A percentile compares a stretch with the other conserved stretches of the same genome.
phyloP scores from a whole-genome alignment of 2,797 vertebrate species.

The Parotocinclus haroldoi region DNA sequence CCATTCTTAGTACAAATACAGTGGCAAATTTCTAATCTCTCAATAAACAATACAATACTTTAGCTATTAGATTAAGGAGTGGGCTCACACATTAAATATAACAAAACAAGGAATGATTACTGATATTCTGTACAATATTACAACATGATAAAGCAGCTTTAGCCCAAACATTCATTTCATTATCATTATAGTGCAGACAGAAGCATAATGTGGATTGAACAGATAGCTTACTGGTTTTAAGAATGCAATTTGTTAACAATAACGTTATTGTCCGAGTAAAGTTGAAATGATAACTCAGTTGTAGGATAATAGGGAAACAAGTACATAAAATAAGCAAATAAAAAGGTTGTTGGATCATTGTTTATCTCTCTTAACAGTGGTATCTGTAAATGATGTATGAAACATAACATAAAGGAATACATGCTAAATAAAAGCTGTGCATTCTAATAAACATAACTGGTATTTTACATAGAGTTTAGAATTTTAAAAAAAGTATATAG shows the following conservation, averaged over 20 bases:
- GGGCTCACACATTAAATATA: conserved; percentile 3
- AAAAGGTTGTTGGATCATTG: conserved; percentile 46
- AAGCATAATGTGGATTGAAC: conserved; percentile 39
- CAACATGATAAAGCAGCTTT: conserved; percentile 46
- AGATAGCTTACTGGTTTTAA: conserved; percentile 38
- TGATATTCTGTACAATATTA: conserved; percentile 33
- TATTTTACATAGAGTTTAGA: conserved; percentile 23
- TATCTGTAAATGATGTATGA: conserved; percentile 44
- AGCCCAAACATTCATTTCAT: conserved; percentile 36
- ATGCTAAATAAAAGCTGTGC: conserved; percentile 19
- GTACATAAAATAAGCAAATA: conserved; percentile 12
- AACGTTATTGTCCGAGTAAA: conserved; percentile 32
- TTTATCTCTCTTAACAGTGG: conserved; percentile 51
- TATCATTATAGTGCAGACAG: conserved; percentile 43
- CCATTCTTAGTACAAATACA: conserved; percentile 35
- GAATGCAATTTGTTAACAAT: conserved; percentile 28
- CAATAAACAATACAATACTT: conserved; percentile 7
- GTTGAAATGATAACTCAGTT: conserved; percentile 36
- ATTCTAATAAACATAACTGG: conserved; percentile 1
- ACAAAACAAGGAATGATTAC: conserved; percentile 46
- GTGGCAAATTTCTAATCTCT: conserved; percentile 33
- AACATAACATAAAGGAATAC: conserved; percentile 29
- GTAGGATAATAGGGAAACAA: conserved; percentile 15
- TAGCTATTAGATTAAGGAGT: conserved; percentile 17
- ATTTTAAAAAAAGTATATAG: conserved; percentile 7